Evolutionary conservation across 2,113 vertebrate genomes (phyloP).

Genomic region (Podarcis raffonei): DNA sequence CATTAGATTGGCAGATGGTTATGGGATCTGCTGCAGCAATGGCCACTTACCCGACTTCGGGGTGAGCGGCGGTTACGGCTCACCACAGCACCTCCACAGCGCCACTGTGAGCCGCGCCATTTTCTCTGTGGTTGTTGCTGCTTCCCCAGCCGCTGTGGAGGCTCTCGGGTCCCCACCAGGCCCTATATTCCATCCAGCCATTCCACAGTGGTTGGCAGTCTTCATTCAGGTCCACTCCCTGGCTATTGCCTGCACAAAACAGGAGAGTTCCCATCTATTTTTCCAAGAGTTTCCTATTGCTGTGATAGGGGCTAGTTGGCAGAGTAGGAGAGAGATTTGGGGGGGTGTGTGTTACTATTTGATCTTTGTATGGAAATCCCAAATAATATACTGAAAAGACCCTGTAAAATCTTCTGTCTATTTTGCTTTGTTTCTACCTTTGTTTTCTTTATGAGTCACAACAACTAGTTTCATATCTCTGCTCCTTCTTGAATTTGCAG

Average conservation of each 20-base stretch:
- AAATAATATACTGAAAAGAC: constrained; percentile 33
- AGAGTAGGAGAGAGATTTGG: no score
- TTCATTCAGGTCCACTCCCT: no score
- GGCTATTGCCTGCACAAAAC: not conserved
- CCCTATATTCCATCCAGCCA: no score
- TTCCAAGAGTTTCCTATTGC: constrained; percentile 13
- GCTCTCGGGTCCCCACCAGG: no score
- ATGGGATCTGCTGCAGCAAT: constrained; percentile 18
- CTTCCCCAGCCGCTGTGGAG: no score
- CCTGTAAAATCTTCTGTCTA: not conserved
- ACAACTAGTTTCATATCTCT: constrained; percentile 7
- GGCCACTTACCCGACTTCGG: no score
- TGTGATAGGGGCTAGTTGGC: no score
- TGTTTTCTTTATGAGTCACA: constrained; percentile 28
- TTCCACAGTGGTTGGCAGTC: no score
- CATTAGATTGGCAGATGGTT: constrained; percentile 37
- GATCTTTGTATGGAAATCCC: not conserved
- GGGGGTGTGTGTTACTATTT: not conserved
- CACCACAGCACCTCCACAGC: no score
- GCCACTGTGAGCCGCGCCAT: no score
- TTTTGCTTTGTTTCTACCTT: constrained; percentile 18
- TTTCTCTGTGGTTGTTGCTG: no score
- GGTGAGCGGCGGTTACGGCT: no score
- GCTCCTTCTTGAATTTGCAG: constrained; percentile 24
- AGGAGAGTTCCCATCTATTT: constrained; percentile 41